Evolutionary conservation across 2,797 vertebrate genomes (phyloP), one percentile per base, ranked within the genome.

Genomic region (Sciaenops ocellatus): DNA sequence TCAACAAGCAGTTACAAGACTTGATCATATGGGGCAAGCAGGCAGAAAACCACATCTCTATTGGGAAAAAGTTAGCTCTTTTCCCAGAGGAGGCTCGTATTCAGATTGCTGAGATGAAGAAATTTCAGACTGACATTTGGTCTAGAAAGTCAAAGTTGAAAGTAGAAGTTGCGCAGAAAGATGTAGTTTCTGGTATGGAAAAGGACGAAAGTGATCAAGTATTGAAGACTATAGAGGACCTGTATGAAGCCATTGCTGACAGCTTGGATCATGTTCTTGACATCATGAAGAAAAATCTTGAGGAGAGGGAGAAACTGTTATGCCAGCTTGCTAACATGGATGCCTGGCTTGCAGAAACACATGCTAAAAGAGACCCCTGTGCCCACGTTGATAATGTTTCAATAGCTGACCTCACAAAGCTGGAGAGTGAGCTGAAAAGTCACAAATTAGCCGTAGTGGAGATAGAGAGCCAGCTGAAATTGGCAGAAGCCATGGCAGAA

Each of bases 31-130:
- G 97, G 97, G 94, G 94, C 28, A 97, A 96, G 74, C 94, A 93
- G 73, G 91, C 86, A 1, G 91, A 96, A 74, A 89, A 80, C 63
- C 88, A 91, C 73, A 87, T 95, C 13, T 86, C 85, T 9, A 85
- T 89, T 0, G 87, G 82, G 22, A 88, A 92, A 67, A 94, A 89
- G 59, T 79, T 96, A 38, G 90, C 96, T 12, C 95, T 98, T 80
- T 96, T 97, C 59, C 96, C 97, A 1, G 95, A 94, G 20, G 93
- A 96, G 81, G 94, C 97, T 73, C 86, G 90, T 18, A 84, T 92
- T 26, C 97, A 98, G 87, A 96, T 98, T 47, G 85, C 59, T 79
- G 92, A 86, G 69, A 96, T 96, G 85, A 95, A 94, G 76, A 94
- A 91, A 79, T 75, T 92, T 26, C 95, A 95, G 1, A 89, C 90